A percentile compares a stretch with the other conserved stretches of the same genome.
Conservation (phyloP, 35 echinoderm and acorn worm genomes). For the Acanthaster planci region DNA sequence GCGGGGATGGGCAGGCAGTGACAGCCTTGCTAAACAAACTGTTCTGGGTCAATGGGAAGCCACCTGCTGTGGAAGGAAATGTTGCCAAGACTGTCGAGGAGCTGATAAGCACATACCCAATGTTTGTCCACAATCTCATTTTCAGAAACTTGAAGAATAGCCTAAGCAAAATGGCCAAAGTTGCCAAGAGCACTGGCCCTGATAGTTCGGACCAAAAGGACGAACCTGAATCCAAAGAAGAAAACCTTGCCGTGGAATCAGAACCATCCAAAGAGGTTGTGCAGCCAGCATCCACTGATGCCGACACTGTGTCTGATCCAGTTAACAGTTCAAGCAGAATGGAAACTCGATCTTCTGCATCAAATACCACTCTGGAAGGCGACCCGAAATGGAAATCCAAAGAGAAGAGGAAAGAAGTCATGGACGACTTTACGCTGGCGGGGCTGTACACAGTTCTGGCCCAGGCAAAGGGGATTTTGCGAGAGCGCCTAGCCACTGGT, state of each 20-base stretch:
- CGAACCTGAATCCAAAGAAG: not conserved
- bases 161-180: not conserved
- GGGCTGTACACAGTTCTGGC: not conserved
- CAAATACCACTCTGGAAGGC: not conserved
- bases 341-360: not conserved
- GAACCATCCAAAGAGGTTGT: not conserved
- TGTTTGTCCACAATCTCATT: not conserved
- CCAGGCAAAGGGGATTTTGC: not conserved
- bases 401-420: not conserved
- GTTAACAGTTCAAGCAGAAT: not conserved
- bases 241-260: not conserved
- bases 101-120: not conserved
- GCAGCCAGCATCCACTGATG: not conserved
- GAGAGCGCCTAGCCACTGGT: not conserved
- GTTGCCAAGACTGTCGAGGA: constrained; percentile 4
- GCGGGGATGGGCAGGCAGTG: not conserved
- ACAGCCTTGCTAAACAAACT: not conserved
- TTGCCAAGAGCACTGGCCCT: not conserved
- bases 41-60: not conserved
- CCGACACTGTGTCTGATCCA: not conserved
- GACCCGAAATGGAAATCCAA: not conserved
- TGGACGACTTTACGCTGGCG: not conserved
- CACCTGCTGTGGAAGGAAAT: not conserved
- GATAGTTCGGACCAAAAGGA: not conserved
- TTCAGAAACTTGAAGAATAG: constrained; percentile 8